Percentiles rank a stretch among this genome's conserved stretches.
phyloP scores from a whole-genome alignment of 2,888 invertebrate genomes.

The Erynnis tages region DNA sequence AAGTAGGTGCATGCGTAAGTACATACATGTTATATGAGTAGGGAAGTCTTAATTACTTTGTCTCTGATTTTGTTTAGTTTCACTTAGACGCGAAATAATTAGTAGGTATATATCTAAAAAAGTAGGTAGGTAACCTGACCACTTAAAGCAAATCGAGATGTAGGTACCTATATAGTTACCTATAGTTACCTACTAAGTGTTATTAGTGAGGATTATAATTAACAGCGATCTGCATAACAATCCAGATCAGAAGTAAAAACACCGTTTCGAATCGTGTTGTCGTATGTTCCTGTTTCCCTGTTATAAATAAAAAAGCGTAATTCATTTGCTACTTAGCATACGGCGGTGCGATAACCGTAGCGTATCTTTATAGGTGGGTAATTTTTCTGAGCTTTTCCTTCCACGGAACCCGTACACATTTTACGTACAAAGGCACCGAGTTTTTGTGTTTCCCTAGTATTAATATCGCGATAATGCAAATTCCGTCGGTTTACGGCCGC shows the following conservation, averaged over 20 bases:
- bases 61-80: too few species aligned
- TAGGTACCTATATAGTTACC: too few species aligned
- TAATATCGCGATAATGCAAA: constrained; percentile 70
- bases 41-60: too few species aligned
- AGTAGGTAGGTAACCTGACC: too few species aligned
- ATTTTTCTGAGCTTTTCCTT: constrained; percentile 36
- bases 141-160: too few species aligned
- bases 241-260: neutral
- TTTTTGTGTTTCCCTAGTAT: constrained; percentile 55
- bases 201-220: too few species aligned
- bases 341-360: constrained; percentile 14
- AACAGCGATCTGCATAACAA: neutral
- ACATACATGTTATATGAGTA: too few species aligned
- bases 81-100: too few species aligned
- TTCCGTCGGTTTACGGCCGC: constrained; percentile 54
- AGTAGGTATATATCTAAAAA: too few species aligned
- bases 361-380: constrained; percentile 29
- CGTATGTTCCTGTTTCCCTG: neutral
- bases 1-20: too few species aligned
- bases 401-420: constrained; percentile 36
- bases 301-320: constrained; percentile 14
- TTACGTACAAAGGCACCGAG: constrained; percentile 39
- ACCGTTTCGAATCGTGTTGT: neutral
- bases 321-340: constrained; percentile 20
- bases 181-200: too few species aligned